Evolutionary conservation across 1,140 invertebrate genomes (phyloP), one percentile per base, ranked within the genome.

Genomic region (Acromyrmex charruanus): DNA sequence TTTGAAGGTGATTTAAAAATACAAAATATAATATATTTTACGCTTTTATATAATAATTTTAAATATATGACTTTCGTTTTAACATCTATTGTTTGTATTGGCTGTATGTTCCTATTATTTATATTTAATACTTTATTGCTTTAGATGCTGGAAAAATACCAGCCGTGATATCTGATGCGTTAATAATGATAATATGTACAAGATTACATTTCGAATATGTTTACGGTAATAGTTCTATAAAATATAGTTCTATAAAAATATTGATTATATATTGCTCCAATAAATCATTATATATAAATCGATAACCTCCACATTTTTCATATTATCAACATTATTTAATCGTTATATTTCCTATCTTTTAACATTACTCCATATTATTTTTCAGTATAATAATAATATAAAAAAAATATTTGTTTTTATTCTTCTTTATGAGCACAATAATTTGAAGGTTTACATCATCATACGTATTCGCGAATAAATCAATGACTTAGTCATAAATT

Each of bases 401-500:
- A 12, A 44, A 9, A 44, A 44, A 10, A 35, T 53, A n/a, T 55
- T 69, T 21, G 9, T 16, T 3, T 53, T 28, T 25, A 7, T 6
- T 6, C 49, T 35, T 63, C 9, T 21, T 51, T n/a, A 44, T 51
- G 6, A 39, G 7, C 12, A n/a, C 21, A 21, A 21, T 59, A 74
- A 82, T 81, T 71, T 58, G 18, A 39, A 39, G 0, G 12, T 35
- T 59, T 74, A n/a, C 44, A 35, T 21, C 3, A 31, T 4, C 10
- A 44, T 6, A 25, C 6, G 12, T 35, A 74, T 35, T n/a, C 21
- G 79, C 10, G 21, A 58, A 61, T 49, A 7, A 28, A 84, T 75
- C 39, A 44, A 75, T 39, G 7, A 39, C 1, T 61, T 12, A 49
- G 14, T 18, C 16, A 66, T 80, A 86, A 74, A 55, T 65, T 68